Evolutionary conservation across 1,140 invertebrate species (phyloP).

Genomic region (Pseudomyrmex sp.): DNA sequence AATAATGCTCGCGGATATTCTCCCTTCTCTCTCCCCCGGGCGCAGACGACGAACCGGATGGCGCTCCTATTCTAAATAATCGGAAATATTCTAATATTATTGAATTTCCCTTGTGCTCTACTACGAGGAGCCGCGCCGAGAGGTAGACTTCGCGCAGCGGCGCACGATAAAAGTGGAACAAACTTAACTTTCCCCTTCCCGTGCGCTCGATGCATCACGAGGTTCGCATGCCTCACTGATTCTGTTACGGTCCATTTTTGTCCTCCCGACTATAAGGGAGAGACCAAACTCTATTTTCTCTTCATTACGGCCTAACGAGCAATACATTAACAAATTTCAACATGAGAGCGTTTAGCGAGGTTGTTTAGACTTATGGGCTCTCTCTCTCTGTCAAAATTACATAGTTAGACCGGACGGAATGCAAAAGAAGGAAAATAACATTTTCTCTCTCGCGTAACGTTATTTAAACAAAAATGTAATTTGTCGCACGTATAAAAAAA

Average conservation of each 20-base stretch:
- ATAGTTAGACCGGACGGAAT: background rate
- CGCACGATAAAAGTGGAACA: conserved; percentile 39
- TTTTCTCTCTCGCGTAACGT: background rate
- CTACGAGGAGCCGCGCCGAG: background rate
- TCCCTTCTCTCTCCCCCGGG: background rate
- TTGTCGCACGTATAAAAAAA: too few relatives aligned
- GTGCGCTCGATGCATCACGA: conserved; percentile 53
- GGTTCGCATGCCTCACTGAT: conserved; percentile 51
- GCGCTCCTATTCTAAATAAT: conserved; percentile 51
- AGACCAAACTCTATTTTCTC: conserved; percentile 69
- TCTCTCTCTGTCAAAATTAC: background rate
- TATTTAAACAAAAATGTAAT: too few relatives aligned
- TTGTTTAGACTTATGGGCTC: conserved; percentile 35
- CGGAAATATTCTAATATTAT: conserved; percentile 47
- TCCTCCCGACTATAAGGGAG: conserved; percentile 32
- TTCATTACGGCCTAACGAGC: conserved; percentile 67
- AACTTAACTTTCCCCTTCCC: conserved; percentile 33
- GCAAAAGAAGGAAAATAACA: background rate
- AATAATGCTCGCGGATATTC: conserved; percentile 31
- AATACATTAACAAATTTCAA: conserved; percentile 63
- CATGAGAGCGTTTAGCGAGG: conserved; percentile 35
- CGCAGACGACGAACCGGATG: background rate
- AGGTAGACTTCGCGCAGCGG: conserved; percentile 2
- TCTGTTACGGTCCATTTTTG: conserved; percentile 59
- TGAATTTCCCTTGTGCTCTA: conserved; percentile 14